Conservation (phyloP, 2,888 invertebrate genomes). For the Piscicola geometra region DNA sequence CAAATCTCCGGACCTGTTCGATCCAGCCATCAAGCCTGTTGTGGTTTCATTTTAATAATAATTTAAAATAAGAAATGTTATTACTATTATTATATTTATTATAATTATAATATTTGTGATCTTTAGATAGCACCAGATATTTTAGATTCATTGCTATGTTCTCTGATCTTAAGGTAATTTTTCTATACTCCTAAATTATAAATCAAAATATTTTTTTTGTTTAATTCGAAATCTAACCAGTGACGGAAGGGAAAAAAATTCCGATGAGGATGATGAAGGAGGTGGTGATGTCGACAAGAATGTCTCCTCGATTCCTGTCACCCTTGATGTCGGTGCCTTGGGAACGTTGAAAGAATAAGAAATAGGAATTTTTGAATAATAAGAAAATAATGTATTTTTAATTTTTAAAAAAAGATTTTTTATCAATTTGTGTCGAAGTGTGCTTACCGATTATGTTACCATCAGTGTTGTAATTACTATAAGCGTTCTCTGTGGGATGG, state of each 20-base stretch:
- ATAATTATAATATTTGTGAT: neutral
- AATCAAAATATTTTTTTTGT: neutral
- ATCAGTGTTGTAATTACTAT: conserved; percentile 19
- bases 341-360: neutral
- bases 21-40: conserved; percentile 95
- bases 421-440: too few species aligned
- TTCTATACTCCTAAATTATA: too few species aligned
- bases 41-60: too few species aligned
- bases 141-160: too few species aligned
- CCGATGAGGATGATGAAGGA: conserved; percentile 93
- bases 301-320: conserved; percentile 53
- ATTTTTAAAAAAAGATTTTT: too few species aligned
- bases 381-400: too few species aligned
- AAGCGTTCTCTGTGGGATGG: conserved; percentile 34
- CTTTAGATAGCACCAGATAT: too few species aligned
- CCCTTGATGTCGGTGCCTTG: conserved; percentile 39
- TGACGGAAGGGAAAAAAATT: conserved; percentile 98
- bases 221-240: too few species aligned
- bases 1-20: conserved; percentile 95
- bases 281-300: conserved; percentile 85
- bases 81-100: neutral
- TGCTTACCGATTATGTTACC: conserved; percentile 28
- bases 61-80: too few species aligned
- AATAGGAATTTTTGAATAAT: too few species aligned
- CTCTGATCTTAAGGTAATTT: too few species aligned